phyloP scores from a whole-genome alignment of 2,797 vertebrate species.

The Pelochelys cantorii region DNA sequence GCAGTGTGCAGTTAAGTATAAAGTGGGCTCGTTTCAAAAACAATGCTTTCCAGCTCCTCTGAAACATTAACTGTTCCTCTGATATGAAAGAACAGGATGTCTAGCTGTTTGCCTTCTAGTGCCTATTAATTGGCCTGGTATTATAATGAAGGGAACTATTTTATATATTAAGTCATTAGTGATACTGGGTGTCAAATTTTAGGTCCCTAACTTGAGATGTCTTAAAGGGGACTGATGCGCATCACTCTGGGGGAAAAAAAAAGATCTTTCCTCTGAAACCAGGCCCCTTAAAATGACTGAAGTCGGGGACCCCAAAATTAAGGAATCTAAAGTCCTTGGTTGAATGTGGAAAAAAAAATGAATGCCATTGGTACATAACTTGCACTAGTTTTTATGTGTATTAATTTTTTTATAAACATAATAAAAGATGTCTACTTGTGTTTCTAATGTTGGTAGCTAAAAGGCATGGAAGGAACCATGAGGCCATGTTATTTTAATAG shows the following conservation, averaged over 20 bases:
- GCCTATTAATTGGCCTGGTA: neutral
- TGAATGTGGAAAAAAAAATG: neutral
- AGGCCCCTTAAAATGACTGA: neutral
- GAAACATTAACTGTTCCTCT: neutral
- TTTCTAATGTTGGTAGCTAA: neutral
- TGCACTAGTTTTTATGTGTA: neutral
- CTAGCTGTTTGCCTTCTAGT: neutral
- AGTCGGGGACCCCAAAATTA: neutral
- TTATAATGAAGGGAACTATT: neutral
- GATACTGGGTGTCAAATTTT: neutral
- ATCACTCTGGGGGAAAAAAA: no score
- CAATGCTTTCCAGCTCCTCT: neutral
- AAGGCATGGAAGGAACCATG: neutral
- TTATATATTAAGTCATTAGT: neutral
- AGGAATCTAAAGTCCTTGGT: neutral
- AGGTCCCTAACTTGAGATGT: neutral
- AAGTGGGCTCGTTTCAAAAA: neutral
- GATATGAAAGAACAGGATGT: no score
- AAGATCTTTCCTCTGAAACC: neutral
- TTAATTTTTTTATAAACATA: neutral
- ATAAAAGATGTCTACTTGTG: neutral
- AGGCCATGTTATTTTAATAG: neutral
- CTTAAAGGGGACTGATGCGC: neutral
- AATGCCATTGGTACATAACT: neutral
- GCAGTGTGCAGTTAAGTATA: neutral